Percentiles rank a stretch among this genome's conserved stretches.
Conservation (phyloP, 2,113 vertebrate species). For the Tympanuchus pallidicinctus region DNA sequence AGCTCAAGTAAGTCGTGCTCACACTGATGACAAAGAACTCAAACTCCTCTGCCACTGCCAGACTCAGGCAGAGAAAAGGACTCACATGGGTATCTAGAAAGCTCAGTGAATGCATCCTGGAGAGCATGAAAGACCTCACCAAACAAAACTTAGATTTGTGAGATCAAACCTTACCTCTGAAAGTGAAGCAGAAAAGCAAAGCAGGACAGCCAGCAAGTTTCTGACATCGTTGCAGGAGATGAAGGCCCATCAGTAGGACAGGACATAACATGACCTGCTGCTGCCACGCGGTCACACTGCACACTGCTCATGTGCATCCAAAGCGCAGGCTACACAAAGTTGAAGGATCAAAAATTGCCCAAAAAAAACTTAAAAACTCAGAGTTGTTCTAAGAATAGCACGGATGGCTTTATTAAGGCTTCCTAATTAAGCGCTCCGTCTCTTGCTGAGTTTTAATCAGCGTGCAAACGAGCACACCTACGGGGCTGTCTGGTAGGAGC, state of each 20-base stretch:
- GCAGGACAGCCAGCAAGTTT: neutral
- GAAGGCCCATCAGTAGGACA: neutral
- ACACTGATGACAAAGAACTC: neutral
- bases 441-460: neutral
- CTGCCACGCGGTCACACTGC: accelerated
- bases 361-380: neutral
- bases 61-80: neutral
- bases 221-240: neutral
- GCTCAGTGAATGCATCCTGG: neutral
- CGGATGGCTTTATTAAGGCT: neutral
- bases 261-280: accelerated
- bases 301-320: neutral
- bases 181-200: accelerated
- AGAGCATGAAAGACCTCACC: neutral
- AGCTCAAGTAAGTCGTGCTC: neutral
- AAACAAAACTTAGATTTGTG: neutral
- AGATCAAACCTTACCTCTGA: neutral
- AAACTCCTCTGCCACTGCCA: neutral
- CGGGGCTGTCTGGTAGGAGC: neutral
- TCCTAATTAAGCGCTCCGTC: neutral
- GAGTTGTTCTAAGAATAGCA: neutral
- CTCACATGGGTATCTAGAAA: neutral
- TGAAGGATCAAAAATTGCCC: neutral
- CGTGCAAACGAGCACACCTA: neutral
- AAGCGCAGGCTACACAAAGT: neutral